Conservation (phyloP, 1,140 invertebrate species). For the Pseudachorutes palmiensis region DNA sequence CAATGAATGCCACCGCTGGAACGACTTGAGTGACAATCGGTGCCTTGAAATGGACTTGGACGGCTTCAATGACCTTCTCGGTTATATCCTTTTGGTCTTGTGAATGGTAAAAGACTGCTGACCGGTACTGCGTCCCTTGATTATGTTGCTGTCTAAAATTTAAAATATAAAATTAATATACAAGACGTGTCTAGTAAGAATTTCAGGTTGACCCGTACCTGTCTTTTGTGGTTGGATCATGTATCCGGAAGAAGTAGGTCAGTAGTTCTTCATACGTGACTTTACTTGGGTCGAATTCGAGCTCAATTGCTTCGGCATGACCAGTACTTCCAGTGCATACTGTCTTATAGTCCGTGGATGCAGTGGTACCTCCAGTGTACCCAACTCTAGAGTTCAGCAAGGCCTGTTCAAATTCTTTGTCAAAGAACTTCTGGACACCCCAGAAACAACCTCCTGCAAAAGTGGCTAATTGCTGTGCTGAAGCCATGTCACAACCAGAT, state of each 20-base stretch:
- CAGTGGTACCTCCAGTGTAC: conserved; percentile 76
- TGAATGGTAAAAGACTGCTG: conserved; percentile 81
- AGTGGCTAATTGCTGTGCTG: conserved; percentile 54
- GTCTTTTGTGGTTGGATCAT: conserved; percentile 74
- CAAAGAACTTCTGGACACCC: conserved; percentile 77
- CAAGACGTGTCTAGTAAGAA: not conserved
- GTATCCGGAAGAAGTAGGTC: conserved; percentile 82
- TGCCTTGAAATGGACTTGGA: conserved; percentile 49
- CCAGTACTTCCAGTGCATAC: conserved; percentile 54
- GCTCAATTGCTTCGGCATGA: conserved; percentile 84
- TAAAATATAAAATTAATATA: conserved; percentile 2
- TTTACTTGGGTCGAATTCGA: conserved; percentile 74
- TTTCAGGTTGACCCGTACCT: conserved; percentile 53
- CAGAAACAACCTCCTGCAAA: conserved; percentile 96
- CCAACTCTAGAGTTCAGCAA: conserved; percentile 75
- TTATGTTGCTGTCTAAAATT: conserved; percentile 19
- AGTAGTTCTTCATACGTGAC: conserved; percentile 68
- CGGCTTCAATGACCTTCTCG: conserved; percentile 59
- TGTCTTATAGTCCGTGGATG: conserved; percentile 71
- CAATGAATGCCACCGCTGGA: conserved; percentile 64
- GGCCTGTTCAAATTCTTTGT: conserved; percentile 56
- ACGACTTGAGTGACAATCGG: conserved; percentile 65
- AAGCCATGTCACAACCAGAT: too few relatives aligned
- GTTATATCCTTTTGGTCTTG: conserved; percentile 73
- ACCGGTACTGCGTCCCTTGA: conserved; percentile 66